These are phyloP conservation scores for Cephus pulcher DNA, from an alignment of 2,888 invertebrate genomes.

Conservation along the genomic window DNA sequence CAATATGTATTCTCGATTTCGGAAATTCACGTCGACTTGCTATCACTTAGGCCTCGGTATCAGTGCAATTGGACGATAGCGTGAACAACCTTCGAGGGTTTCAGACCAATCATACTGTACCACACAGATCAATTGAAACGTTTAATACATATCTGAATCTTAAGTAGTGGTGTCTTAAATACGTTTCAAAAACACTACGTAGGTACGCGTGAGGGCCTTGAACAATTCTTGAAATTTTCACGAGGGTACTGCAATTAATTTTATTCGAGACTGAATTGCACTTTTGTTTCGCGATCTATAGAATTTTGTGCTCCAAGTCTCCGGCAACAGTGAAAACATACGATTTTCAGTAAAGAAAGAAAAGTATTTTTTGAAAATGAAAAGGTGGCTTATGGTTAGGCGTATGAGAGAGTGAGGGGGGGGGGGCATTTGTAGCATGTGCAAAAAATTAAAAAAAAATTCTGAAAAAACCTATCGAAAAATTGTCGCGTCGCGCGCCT, in stretches of 20 bases:
- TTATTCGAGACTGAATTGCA: too few relatives aligned
- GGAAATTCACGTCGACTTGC: not conserved
- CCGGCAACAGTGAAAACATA: not conserved
- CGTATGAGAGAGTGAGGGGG: slow-evolving; percentile 26
- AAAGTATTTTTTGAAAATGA: not conserved
- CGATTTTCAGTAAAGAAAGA: not conserved
- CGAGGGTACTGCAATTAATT: too few relatives aligned
- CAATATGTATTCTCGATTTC: not conserved
- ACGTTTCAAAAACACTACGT: too few relatives aligned
- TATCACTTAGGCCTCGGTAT: not conserved
- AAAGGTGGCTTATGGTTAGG: slow-evolving; percentile 10
- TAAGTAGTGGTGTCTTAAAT: not conserved
- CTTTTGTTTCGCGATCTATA: too few relatives aligned
- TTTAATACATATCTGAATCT: not conserved
- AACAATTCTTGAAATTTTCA: too few relatives aligned
- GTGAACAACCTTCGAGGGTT: not conserved
- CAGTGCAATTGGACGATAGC: not conserved
- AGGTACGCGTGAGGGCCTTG: too few relatives aligned
- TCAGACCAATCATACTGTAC: not conserved
- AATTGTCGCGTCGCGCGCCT: not conserved
- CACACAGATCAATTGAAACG: not conserved
- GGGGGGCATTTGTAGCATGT: not conserved
- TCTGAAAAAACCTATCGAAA: not conserved
- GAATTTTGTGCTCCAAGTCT: not conserved
- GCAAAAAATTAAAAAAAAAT: not conserved